These are phyloP conservation scores for Rhinogobio ventralis DNA, from an alignment of 2,797 vertebrate species.

Conservation along the genomic window DNA sequence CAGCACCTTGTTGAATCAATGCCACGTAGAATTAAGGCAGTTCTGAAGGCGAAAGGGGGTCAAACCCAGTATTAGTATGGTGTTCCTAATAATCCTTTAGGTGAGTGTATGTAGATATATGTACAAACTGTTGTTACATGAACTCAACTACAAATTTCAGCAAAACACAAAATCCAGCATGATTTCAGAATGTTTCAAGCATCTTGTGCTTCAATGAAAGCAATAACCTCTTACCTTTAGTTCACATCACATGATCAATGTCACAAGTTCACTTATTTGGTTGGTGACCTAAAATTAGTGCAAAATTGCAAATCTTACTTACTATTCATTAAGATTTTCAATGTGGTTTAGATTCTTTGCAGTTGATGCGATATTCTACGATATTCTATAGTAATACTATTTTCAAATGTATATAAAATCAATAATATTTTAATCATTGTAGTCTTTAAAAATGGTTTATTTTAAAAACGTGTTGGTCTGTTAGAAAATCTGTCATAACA, in stretches of 20 bases:
- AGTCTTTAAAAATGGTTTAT: too few relatives aligned
- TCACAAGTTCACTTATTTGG: background rate
- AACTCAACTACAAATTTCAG: background rate
- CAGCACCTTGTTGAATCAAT: too few relatives aligned
- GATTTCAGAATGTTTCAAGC: background rate
- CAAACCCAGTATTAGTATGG: too few relatives aligned
- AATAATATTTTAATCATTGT: too few relatives aligned
- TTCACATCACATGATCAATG: background rate
- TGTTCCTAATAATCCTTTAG: too few relatives aligned
- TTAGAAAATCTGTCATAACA: too few relatives aligned
- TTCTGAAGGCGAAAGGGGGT: too few relatives aligned
- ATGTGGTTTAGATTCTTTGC: background rate
- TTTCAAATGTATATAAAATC: too few relatives aligned
- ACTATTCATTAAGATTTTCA: background rate
- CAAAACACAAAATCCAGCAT: background rate
- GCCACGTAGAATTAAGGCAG: too few relatives aligned
- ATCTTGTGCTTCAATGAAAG: background rate
- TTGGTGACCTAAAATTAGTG: background rate
- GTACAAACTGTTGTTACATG: too few relatives aligned
- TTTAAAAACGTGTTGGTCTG: too few relatives aligned
- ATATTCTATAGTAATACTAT: background rate
- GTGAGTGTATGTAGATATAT: too few relatives aligned
- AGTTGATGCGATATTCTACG: background rate
- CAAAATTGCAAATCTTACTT: background rate
- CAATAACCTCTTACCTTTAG: background rate